phyloP scores from a whole-genome alignment of 2,888 invertebrate species.

The Acholoe squamosa region DNA sequence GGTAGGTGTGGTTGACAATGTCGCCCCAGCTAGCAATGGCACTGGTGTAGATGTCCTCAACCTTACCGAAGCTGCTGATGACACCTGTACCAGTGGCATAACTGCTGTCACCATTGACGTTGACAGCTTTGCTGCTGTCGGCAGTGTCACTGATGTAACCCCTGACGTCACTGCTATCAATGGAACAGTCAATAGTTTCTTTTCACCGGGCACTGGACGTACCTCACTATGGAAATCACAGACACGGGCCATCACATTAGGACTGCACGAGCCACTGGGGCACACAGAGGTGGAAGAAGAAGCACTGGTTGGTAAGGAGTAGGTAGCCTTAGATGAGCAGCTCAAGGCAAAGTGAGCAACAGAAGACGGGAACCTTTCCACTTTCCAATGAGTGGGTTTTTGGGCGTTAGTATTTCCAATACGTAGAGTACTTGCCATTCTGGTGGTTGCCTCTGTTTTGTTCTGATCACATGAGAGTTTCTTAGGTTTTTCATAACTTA shows the following conservation, averaged over 20 bases:
- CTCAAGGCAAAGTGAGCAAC: too few species aligned
- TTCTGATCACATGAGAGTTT: too few species aligned
- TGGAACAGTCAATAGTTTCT: background rate
- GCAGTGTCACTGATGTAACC: background rate
- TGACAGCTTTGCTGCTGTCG: background rate
- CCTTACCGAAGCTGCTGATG: background rate
- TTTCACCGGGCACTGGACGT: background rate
- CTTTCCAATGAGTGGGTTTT: too few species aligned
- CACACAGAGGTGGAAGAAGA: background rate
- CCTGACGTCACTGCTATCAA: background rate
- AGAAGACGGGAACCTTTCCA: too few species aligned
- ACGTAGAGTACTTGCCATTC: too few species aligned
- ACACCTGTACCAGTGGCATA: too few species aligned
- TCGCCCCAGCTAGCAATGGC: background rate
- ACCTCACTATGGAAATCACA: background rate
- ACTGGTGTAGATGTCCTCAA: background rate
- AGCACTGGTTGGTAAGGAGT: too few species aligned
- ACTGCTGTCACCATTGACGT: background rate
- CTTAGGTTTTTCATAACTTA: too few species aligned
- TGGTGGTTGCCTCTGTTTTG: too few species aligned
- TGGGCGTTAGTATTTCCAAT: too few species aligned
- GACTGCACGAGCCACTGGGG: background rate
- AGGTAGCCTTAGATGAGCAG: too few species aligned
- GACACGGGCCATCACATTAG: background rate
- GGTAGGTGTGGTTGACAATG: background rate